phyloP scores from a whole-genome alignment of 2,888 invertebrate genomes.

The Eilema sororculum region DNA sequence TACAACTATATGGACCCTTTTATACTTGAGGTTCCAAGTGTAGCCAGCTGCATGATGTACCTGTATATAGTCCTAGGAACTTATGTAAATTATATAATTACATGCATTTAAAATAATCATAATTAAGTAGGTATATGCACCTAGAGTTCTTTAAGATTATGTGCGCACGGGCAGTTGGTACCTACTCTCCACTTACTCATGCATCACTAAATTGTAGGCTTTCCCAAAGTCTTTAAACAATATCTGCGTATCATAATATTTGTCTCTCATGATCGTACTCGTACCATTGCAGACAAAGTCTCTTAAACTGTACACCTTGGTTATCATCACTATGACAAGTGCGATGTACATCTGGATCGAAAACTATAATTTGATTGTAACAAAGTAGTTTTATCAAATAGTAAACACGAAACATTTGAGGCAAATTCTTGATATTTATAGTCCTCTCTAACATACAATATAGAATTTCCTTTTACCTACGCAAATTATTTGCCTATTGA shows the following conservation, averaged over 20 bases:
- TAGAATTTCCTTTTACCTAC: background rate
- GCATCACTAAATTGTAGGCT: slow-evolving; percentile 18
- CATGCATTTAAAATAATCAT: background rate
- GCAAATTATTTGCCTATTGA: background rate
- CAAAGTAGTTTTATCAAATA: too few species aligned
- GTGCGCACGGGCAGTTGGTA: background rate
- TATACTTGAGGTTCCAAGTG: too few species aligned
- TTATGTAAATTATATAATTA: too few species aligned
- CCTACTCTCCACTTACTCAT: slow-evolving; percentile 13
- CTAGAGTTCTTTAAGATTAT: background rate
- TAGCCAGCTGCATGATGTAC: too few species aligned
- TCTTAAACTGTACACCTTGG: background rate
- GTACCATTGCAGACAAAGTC: slow-evolving; percentile 15
- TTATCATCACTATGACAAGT: background rate
- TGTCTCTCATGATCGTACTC: slow-evolving; percentile 3
- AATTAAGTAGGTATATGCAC: background rate
- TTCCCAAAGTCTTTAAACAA: slow-evolving; percentile 14
- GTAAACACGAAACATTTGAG: background rate
- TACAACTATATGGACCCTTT: background rate
- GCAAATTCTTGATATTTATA: background rate
- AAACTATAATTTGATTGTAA: background rate
- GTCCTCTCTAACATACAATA: background rate
- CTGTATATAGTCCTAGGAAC: too few species aligned
- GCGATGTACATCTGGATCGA: background rate
- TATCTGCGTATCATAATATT: slow-evolving; percentile 10